Evolutionary conservation across 2,797 vertebrate genomes (phyloP), one percentile per base, ranked within the genome.

Genomic region (Cephalopachus bancanus): DNA sequence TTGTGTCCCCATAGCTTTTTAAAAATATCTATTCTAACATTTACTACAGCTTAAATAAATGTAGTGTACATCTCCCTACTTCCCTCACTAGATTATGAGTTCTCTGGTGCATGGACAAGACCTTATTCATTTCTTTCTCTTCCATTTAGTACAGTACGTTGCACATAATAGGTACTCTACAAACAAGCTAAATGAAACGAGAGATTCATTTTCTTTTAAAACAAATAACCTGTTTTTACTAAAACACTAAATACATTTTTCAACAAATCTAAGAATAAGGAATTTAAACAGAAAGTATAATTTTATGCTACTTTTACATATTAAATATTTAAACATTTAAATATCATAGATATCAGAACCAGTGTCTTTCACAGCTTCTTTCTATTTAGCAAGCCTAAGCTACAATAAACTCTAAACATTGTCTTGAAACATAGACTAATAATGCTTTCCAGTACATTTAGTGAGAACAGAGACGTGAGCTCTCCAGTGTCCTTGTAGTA

Each of bases 251-350:
- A 74, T 74, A 28, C 33, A 55, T 55, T 91, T 78, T 14, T 69
- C 12, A 74, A 51, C 51, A 89, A 81, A 17, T 83, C 5, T 83
- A 92, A 80, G 44, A 91, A 90, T 53, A 95, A 88, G 17, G 67
- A 92, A 94, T 93, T 72, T 33, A 87, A 80, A 93, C n/a, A 65
- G 20, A 87, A 97, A 89, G 24, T 59, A 86, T 72, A 93, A 92
- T 78, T 83, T 74, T 26, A 78, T 60, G 67, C 8, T 67, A 83
- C 11, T 91, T 86, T 71, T 49, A 59, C 1, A 60, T 91, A 89
- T 81, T 84, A 95, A 96, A 94, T 80, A 94, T 81, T 85, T 95
- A 69, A 5, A 96, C 5, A 90, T 81, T 95, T 94, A 94, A 90
- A 92, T 88, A 96, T n/a, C n/a, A n/a, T 7, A 96, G 8, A 24